These are phyloP conservation scores for Tauraco hartlaubi DNA, from an alignment of 2,797 vertebrate genomes.

Conservation along the genomic window DNA sequence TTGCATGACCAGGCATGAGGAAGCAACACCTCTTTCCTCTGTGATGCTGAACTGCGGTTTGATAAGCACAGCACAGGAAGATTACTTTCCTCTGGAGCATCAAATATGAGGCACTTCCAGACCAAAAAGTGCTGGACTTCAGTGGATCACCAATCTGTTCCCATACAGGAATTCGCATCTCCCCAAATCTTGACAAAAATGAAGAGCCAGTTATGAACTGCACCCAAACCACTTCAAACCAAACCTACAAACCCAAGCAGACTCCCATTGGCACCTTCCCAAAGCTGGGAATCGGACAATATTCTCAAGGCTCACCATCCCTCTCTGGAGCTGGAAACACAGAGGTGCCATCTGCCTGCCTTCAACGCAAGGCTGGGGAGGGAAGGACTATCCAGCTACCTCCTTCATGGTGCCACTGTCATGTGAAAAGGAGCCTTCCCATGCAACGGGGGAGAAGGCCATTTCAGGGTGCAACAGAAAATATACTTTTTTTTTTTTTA, in stretches of 20 bases:
- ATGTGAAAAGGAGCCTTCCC: background rate
- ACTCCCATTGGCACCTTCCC: background rate
- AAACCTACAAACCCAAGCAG: background rate
- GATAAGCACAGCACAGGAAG: background rate
- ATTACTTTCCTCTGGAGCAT: background rate
- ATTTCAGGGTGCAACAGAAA: background rate
- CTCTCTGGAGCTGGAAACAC: background rate
- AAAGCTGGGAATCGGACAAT: background rate
- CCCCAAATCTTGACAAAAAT: background rate
- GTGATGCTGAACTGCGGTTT: background rate
- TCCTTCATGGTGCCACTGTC: background rate
- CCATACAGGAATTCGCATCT: background rate
- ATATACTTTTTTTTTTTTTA: background rate
- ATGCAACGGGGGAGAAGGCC: background rate
- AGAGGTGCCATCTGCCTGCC: accelerated
- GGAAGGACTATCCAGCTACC: background rate
- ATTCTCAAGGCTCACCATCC: background rate
- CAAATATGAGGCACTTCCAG: background rate
- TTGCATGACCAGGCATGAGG: background rate
- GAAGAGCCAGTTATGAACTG: background rate
- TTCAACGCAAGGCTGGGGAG: accelerated
- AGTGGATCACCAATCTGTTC: background rate
- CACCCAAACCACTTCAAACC: background rate
- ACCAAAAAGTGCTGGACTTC: background rate
- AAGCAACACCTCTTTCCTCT: background rate